A percentile compares a stretch with the other conserved stretches of the same genome.
These are phyloP conservation scores for Thamnophis elegans DNA, from an alignment of 2,797 vertebrate species.

Conservation along the genomic window DNA sequence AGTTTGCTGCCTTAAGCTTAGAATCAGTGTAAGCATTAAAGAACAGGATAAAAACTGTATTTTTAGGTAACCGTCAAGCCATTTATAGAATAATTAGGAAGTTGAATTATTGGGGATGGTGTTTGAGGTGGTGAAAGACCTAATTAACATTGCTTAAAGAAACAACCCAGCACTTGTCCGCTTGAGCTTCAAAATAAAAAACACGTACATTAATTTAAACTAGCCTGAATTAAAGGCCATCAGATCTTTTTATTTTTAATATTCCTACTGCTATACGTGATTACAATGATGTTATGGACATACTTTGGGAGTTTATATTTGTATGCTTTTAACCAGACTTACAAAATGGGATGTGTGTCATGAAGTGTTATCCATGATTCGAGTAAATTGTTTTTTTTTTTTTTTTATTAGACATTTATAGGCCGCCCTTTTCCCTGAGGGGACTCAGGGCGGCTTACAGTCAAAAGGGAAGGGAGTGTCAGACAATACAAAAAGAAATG, in stretches of 20 bases:
- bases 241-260: neutral
- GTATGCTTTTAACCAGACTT: neutral
- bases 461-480: too few species aligned
- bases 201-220: neutral
- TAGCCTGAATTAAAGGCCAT: slow-evolving; percentile 11
- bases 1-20: slow-evolving; percentile 44
- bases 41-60: slow-evolving; percentile 48
- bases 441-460: too few species aligned
- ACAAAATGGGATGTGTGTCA: neutral
- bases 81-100: slow-evolving; percentile 48
- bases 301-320: neutral
- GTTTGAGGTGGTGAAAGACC: slow-evolving; percentile 15
- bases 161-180: neutral
- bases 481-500: too few species aligned
- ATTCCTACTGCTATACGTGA: neutral
- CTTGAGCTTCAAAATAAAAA: neutral
- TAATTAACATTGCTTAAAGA: slow-evolving; percentile 27
- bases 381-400: neutral
- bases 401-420: too few species aligned
- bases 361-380: neutral
- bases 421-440: too few species aligned
- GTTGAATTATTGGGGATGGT: slow-evolving; percentile 33
- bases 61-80: slow-evolving; percentile 52
- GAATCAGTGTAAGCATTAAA: slow-evolving; percentile 49
- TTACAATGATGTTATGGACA: neutral